Conservation (phyloP, 2,797 vertebrate genomes). For the Leptatherina wallacei region DNA sequence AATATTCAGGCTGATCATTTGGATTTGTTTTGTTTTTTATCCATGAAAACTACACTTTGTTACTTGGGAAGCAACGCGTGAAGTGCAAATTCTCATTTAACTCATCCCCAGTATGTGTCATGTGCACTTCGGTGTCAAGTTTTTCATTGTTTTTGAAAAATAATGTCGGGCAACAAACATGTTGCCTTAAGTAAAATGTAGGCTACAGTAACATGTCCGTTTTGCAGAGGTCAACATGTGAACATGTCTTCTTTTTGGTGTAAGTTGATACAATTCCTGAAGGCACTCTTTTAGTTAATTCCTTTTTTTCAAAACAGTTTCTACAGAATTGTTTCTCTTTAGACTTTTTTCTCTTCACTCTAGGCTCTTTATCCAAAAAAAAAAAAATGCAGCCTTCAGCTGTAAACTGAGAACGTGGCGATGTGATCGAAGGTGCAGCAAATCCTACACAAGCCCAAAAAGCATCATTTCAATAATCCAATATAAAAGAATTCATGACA, state of each 20-base stretch:
- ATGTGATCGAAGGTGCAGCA: conserved; percentile 27
- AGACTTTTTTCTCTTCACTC: not conserved
- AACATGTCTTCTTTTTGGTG: not conserved
- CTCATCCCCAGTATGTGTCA: not conserved
- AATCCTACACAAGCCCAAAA: conserved; percentile 26
- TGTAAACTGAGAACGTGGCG: conserved; percentile 44
- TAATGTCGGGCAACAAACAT: not conserved
- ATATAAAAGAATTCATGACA: conserved; percentile 44
- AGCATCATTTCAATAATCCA: conserved; percentile 51
- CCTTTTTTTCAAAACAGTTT: not conserved
- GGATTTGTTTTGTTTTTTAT: not conserved
- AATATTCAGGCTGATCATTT: not conserved
- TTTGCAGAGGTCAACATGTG: not conserved
- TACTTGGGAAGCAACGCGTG: not conserved
- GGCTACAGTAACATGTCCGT: not conserved
- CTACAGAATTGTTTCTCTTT: not conserved
- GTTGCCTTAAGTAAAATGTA: not conserved
- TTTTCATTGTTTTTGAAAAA: not conserved
- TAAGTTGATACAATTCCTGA: not conserved
- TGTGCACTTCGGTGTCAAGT: not conserved
- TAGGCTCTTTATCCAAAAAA: conserved; percentile 1
- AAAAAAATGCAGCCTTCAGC: not conserved
- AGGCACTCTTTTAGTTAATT: not conserved
- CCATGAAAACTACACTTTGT: not conserved
- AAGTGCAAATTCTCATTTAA: not conserved